These are phyloP conservation scores for Andrena hattorfiana DNA, from an alignment of 2,888 invertebrate species.

Conservation along the genomic window DNA sequence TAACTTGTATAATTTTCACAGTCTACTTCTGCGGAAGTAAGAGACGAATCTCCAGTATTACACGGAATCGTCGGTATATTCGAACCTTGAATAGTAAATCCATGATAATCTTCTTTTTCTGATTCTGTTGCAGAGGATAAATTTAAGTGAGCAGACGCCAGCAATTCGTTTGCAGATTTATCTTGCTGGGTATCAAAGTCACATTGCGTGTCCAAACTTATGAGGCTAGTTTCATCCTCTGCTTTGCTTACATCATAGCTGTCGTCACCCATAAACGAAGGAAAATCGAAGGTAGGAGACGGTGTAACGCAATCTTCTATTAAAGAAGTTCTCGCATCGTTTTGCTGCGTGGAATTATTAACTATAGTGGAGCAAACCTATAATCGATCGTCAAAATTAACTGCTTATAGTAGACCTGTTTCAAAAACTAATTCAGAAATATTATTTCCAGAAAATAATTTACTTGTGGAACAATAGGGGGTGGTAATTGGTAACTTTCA, in stretches of 20 bases:
- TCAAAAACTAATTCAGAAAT: not conserved
- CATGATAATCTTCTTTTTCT: conserved; percentile 86
- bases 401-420: not conserved
- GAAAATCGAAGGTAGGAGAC: conserved; percentile 83
- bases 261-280: conserved; percentile 80
- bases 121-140: conserved; percentile 34
- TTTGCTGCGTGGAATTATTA: conserved; percentile 38
- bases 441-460: conserved; percentile 10
- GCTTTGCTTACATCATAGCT: conserved; percentile 80
- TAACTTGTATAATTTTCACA: conserved; percentile 75
- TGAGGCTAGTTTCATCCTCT: conserved; percentile 83
- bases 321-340: conserved; percentile 71
- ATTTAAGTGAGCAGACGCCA: conserved; percentile 40
- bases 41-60: conserved; percentile 87
- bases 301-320: conserved; percentile 82
- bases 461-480: conserved; percentile 86
- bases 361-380: conserved; percentile 44
- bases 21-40: conserved; percentile 74
- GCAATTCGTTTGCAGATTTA: conserved; percentile 42
- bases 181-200: conserved; percentile 70
- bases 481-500: conserved; percentile 85
- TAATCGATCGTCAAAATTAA: conserved; percentile 22
- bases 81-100: conserved; percentile 87
- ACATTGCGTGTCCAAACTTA: conserved; percentile 81
- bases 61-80: conserved; percentile 89